Percentiles rank a stretch among this genome's conserved stretches.
phyloP scores from a whole-genome alignment of 2,797 vertebrate species.

The Tinamus major region DNA sequence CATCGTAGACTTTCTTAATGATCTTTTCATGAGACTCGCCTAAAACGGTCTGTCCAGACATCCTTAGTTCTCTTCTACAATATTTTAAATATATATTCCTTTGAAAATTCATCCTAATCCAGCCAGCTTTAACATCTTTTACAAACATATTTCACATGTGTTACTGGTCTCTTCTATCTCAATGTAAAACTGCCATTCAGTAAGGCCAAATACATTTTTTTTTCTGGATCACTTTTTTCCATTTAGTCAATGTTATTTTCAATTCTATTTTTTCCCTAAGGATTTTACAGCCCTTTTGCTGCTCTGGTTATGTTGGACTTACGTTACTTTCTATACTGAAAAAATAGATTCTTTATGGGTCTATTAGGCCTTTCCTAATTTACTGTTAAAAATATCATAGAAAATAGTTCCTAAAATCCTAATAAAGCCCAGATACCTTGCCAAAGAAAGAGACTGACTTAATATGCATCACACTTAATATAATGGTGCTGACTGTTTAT shows the following conservation, averaged over 20 bases:
- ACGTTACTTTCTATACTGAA: not conserved
- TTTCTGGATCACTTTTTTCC: not conserved
- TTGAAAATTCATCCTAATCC: not conserved
- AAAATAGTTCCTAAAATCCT: not conserved
- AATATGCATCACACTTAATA: not conserved
- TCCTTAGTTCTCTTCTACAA: not conserved
- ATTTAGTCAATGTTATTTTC: not conserved
- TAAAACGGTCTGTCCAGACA: not conserved
- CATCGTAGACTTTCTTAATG: not conserved
- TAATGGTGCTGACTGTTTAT: not conserved
- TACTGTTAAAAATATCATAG: not conserved
- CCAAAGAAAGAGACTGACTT: not conserved
- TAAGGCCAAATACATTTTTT: not conserved
- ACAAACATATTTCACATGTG: rapidly evolving
- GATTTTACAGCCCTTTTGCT: not conserved
- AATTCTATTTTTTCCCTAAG: not conserved
- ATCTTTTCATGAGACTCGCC: not conserved
- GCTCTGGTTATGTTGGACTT: not conserved
- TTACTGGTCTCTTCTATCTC: not conserved
- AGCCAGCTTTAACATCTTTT: not conserved
- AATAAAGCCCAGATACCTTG: not conserved
- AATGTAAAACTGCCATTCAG: not conserved
- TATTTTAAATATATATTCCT: not conserved
- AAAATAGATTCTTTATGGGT: not conserved
- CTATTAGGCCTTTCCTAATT: not conserved